A percentile compares a stretch with the other conserved stretches of the same genome.
phyloP scores from a whole-genome alignment of 2,888 invertebrate genomes.

The Conomelus anceps region DNA sequence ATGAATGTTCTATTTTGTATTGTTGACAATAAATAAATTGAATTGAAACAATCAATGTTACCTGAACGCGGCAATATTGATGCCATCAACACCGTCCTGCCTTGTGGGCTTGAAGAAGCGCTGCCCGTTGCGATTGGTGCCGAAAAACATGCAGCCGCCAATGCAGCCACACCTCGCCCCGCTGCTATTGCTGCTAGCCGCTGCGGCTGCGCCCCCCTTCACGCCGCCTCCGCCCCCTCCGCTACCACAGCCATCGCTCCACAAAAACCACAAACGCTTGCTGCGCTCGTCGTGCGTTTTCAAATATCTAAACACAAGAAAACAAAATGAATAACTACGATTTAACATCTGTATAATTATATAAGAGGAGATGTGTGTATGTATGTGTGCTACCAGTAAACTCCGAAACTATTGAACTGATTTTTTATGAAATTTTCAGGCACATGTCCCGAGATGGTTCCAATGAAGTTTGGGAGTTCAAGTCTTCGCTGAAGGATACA shows the following conservation, averaged over 20 bases:
- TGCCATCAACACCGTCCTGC: constrained; percentile 72
- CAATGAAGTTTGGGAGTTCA: too few relatives aligned
- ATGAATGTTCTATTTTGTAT: too few relatives aligned
- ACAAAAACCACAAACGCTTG: constrained; percentile 89
- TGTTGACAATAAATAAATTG: not conserved
- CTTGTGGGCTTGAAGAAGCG: constrained; percentile 81
- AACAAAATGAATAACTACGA: not conserved
- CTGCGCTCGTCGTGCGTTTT: constrained; percentile 76
- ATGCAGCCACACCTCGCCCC: constrained; percentile 79
- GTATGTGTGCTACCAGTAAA: too few relatives aligned
- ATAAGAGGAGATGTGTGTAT: not conserved
- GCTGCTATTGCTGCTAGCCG: not conserved
- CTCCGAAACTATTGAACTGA: too few relatives aligned
- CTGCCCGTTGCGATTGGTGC: constrained; percentile 80
- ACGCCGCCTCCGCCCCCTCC: constrained; percentile 34
- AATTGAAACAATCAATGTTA: constrained; percentile 35
- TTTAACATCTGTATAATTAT: not conserved
- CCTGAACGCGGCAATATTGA: constrained; percentile 73
- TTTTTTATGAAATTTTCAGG: too few relatives aligned
- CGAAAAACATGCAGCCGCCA: constrained; percentile 93
- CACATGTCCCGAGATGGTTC: too few relatives aligned
- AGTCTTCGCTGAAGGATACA: too few relatives aligned
- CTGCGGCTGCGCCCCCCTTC: not conserved
- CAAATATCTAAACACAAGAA: constrained; percentile 48
- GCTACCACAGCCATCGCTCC: constrained; percentile 70